Evolutionary conservation across 2,797 vertebrate genomes (phyloP), one percentile per base, ranked within the genome.

Genomic region (Botia kubotai): DNA sequence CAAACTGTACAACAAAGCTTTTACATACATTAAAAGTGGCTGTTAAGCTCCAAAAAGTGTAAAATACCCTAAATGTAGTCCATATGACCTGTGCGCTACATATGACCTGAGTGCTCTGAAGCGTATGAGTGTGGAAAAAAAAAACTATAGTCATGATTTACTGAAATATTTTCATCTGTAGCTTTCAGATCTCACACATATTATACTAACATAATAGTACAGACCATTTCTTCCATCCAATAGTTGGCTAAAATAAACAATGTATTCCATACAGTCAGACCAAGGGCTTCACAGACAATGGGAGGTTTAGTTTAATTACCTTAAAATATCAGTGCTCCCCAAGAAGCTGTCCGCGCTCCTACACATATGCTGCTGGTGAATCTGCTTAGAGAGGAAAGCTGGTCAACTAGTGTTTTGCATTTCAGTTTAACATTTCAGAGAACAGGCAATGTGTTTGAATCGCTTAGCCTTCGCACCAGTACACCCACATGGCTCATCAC

Each of bases 391-490:
- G 92, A 93, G 89, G 88, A 86, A 90, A 82, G 68, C 66, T n/a
- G 87, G 87, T 87, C 91, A 87, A 88, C 89, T 91, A 90, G 92
- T 92, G 89, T 89, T 94, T 93, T 93, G 93, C 93, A 93, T 94
- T 93, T 94, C 92, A 91, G 93, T 94, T 94, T 93, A 92, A 92
- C 92, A 93, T 94, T 93, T 94, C 93, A 92, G 89, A 93, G 92
- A 93, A 89, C 91, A 93, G 91, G 92, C 93, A 93, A 91, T 90
- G 88, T 88, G 92, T 91, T 91, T 89, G 36, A 88, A 91, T 90
- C 86, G 87, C 91, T 91, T 91, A 91, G 92, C 89, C 91, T 84
- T 89, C 87, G 87, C 91, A 90, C 90, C 89, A 88, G 88, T 92
- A 92, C 93, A 91, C 93, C 92, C 93, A 93, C 92, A 90, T 91